Evolutionary conservation across 2,888 invertebrate genomes (phyloP), one percentile per base, ranked within the genome.

Genomic region (Clunio marinus): DNA sequence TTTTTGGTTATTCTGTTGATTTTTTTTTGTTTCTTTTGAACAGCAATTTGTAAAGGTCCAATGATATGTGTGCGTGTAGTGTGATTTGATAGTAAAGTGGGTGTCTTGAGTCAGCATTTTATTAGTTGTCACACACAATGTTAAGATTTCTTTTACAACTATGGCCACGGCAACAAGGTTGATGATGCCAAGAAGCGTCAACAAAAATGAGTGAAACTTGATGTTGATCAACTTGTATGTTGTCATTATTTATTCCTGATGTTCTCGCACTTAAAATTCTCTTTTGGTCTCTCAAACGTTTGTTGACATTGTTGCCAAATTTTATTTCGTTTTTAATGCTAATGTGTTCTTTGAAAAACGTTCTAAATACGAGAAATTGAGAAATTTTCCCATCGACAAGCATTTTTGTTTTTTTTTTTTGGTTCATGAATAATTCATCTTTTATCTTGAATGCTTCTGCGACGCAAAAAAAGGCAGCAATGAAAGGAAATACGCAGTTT

Each of bases 1-100:
- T 41, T 41, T 41, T 24, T 41, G 41, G n/a, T 37, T 10, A 22
- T 62, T 37, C 35, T 62, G 62, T 62, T 62, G 62, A 24, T 41
- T 20, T 60, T 27, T 7, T 25, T 57, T 62, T 62, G 41, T 41
- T 41, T 10, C 41, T 41, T n/a, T n/a, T 15, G 41, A 41, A 15
- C n/a, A 27, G n/a, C 62, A 62, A 62, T 41, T 62, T 62, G 62
- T 41, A 17, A 24, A 22, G 15, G 7, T 10, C 15, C 24, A 20
- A 51, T 17, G 51, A 13, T 51, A 20, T 51, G 51, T 22, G 24
- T 17, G 24, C 51, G 24, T 51, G 51, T 51, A 17, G 28, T 62
- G 37, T 35, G 22, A 20, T 22, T 4, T 32, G 28, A 8, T 8
- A 7, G 5, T 8, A 8, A 32, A 15, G 41, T 41, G 15, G 41